phyloP scores from a whole-genome alignment of 1,140 invertebrate genomes.

The Lysiphlebus fabarum region DNA sequence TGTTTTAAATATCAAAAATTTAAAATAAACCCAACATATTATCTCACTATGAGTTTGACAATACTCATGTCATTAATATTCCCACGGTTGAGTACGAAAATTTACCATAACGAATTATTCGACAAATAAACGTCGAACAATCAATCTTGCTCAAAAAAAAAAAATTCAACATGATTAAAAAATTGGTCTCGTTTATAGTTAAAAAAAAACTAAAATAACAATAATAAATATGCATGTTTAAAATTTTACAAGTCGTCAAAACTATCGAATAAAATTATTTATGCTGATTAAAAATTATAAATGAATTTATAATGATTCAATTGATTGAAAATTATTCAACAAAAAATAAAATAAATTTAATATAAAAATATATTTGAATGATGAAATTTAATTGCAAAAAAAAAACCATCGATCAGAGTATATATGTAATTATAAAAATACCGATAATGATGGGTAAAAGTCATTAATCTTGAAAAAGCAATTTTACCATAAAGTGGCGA shows the following conservation, averaged over 20 bases:
- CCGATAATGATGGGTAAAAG: slow-evolving; percentile 25
- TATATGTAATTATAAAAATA: slow-evolving; percentile 15
- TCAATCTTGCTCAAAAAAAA: slow-evolving; percentile 39
- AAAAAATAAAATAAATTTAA: neutral
- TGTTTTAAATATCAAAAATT: too few species aligned
- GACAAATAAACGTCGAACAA: slow-evolving; percentile 38
- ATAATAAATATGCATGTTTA: neutral
- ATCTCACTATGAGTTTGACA: too few species aligned
- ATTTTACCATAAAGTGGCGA: slow-evolving; percentile 25
- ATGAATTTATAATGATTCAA: slow-evolving; percentile 1
- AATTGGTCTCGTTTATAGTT: slow-evolving; percentile 7
- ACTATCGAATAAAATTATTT: slow-evolving; percentile 5
- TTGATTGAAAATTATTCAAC: too few species aligned
- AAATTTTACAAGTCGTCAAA: neutral
- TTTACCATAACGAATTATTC: slow-evolving; percentile 48
- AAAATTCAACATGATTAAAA: slow-evolving; percentile 34
- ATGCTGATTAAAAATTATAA: slow-evolving; percentile 1
- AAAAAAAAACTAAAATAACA: neutral
- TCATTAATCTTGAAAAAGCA: slow-evolving; percentile 31
- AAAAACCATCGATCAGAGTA: neutral
- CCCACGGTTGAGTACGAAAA: slow-evolving; percentile 29
- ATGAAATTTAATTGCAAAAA: slow-evolving; percentile 9
- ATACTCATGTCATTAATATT: slow-evolving; percentile 18
- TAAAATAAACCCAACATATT: too few species aligned
- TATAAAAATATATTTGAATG: neutral